These are phyloP conservation scores for Ochlodes sylvanus DNA, from an alignment of 2,888 invertebrate genomes.

Conservation along the genomic window DNA sequence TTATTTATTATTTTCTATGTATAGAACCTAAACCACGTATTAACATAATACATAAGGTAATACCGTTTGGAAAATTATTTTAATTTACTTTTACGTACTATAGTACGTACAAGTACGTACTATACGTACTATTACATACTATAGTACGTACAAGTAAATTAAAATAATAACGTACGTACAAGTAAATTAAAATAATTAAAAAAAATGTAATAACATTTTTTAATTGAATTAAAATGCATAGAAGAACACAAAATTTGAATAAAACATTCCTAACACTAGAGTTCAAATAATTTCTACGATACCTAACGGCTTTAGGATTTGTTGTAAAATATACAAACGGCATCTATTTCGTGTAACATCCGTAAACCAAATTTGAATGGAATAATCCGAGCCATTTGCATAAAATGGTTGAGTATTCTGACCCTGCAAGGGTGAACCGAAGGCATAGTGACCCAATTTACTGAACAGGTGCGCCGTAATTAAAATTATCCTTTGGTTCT, in stretches of 20 bases:
- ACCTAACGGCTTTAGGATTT: conserved; percentile 2
- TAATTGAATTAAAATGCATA: neutral
- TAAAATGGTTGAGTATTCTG: conserved; percentile 40
- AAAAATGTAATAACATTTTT: neutral
- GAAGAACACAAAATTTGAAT: neutral
- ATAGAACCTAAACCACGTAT: no score
- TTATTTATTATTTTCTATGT: no score
- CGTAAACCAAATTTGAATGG: conserved; percentile 40
- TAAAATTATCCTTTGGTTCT: neutral
- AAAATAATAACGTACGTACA: no score
- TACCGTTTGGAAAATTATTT: no score
- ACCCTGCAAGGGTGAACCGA: conserved; percentile 34
- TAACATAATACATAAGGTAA: no score
- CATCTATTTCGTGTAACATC: conserved; percentile 1
- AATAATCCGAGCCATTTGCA: conserved; percentile 40
- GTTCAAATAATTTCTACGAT: neutral
- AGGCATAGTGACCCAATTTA: conserved; percentile 25
- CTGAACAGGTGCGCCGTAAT: neutral
- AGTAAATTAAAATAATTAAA: no score
- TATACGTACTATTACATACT: no score
- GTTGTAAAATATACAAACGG: neutral
- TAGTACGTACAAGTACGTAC: no score
- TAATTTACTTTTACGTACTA: no score
- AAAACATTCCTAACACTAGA: neutral
- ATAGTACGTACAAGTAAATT: no score